A percentile compares a stretch with the other conserved stretches of the same genome.
These are phyloP conservation scores for Eupeodes latifasciatus DNA, from an alignment of 2,888 invertebrate genomes.

Conservation along the genomic window DNA sequence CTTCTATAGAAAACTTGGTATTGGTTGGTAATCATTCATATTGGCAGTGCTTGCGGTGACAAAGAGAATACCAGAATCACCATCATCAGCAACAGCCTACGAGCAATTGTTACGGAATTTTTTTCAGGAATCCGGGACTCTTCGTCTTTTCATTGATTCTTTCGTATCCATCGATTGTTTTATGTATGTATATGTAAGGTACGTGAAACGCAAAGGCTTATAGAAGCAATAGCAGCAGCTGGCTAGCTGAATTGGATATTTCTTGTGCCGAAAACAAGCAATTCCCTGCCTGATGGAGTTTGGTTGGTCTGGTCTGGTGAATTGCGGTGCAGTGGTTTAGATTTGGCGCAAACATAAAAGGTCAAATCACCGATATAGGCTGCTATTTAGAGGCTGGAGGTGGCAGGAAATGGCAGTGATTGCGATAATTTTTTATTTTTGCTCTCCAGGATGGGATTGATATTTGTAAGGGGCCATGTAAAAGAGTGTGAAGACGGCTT, in stretches of 20 bases:
- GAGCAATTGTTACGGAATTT: conserved; percentile 70
- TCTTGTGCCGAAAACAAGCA: conserved; percentile 61
- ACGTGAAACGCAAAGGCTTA: not conserved
- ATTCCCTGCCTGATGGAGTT: not conserved
- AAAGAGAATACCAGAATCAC: conserved; percentile 52
- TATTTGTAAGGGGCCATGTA: not conserved
- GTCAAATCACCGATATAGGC: conserved; percentile 62
- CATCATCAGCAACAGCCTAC: conserved; percentile 33
- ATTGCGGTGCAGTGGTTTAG: conserved; percentile 44
- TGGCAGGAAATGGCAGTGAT: conserved; percentile 11
- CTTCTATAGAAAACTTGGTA: not conserved
- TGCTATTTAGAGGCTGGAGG: conserved; percentile 7
- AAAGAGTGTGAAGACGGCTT: not conserved
- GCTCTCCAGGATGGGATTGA: not conserved
- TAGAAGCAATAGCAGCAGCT: conserved; percentile 46
- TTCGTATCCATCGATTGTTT: conserved; percentile 52
- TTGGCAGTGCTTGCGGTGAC: conserved; percentile 31
- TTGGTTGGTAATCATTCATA: conserved; percentile 35
- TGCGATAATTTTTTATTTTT: conserved; percentile 13
- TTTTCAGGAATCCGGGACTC: conserved; percentile 56
- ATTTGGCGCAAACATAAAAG: conserved; percentile 74
- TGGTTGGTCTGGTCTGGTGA: not conserved
- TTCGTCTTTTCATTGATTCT: conserved; percentile 54
- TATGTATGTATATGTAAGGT: not conserved
- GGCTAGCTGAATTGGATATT: conserved; percentile 6